These are phyloP conservation scores for Ostrea denselamellosa DNA, from an alignment of 1,140 invertebrate species.

Conservation along the genomic window DNA sequence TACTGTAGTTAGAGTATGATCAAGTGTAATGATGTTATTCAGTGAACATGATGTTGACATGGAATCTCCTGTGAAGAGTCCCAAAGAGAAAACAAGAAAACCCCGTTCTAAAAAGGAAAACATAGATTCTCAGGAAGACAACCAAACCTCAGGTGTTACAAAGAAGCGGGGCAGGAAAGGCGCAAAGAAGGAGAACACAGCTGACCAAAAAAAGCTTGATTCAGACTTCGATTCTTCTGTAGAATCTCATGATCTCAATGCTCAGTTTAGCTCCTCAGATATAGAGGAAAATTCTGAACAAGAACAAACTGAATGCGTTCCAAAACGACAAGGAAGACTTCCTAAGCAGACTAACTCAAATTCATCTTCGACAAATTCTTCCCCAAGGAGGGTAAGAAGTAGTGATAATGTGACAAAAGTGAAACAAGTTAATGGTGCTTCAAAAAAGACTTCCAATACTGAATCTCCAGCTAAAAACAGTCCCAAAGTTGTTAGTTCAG, in stretches of 20 bases:
- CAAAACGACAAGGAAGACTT: constrained; percentile 39
- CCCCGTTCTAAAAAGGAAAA: constrained; percentile 41
- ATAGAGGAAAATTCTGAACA: constrained; percentile 41
- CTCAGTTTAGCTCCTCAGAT: constrained; percentile 40
- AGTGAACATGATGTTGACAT: constrained; percentile 31
- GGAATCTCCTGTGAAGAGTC: constrained; percentile 34
- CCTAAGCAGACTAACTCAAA: constrained; percentile 29
- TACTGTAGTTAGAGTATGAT: no score
- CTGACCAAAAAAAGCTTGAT: constrained; percentile 38
- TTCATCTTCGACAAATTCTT: constrained; percentile 41
- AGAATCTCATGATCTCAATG: constrained; percentile 39
- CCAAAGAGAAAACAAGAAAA: constrained; percentile 40
- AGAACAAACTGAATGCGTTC: constrained; percentile 30
- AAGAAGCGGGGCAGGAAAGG: constrained; percentile 31
- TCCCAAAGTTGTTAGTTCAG: constrained; percentile 38
- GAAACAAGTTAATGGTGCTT: constrained; percentile 44
- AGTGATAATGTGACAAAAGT: constrained; percentile 45
- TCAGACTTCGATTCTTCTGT: constrained; percentile 41
- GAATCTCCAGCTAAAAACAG: constrained; percentile 44
- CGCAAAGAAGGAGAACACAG: constrained; percentile 44
- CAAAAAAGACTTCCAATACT: constrained; percentile 41
- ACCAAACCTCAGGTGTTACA: neutral
- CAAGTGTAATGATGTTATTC: neutral
- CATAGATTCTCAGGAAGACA: constrained; percentile 44
- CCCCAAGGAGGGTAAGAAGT: constrained; percentile 39